A percentile compares a stretch with the other conserved stretches of the same genome.
These are phyloP conservation scores for Bambusicola thoracicus DNA, from an alignment of 2,113 vertebrate genomes.

Conservation along the genomic window DNA sequence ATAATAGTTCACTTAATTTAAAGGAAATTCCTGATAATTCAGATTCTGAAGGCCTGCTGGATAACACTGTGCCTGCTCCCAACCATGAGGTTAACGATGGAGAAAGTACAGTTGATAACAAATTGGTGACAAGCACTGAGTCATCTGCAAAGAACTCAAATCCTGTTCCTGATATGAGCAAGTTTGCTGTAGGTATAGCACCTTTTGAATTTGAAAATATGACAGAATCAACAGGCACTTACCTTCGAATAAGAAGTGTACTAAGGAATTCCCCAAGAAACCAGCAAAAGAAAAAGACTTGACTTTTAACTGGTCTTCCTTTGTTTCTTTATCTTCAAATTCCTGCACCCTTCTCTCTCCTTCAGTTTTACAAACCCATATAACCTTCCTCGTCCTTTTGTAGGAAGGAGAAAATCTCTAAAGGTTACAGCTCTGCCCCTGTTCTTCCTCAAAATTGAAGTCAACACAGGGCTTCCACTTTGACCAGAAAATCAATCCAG, in stretches of 20 bases:
- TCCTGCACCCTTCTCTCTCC: background rate
- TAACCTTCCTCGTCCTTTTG: background rate
- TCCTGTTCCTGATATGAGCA: slow-evolving; percentile 90
- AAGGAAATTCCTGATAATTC: background rate
- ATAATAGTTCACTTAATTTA: background rate
- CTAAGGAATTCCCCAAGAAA: slow-evolving; percentile 93
- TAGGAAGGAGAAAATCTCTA: background rate
- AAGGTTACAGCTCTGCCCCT: background rate
- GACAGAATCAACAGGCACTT: slow-evolving; percentile 92
- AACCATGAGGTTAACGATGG: background rate
- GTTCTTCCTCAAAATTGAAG: background rate
- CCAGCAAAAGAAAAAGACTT: slow-evolving; percentile 84
- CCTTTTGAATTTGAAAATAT: slow-evolving; percentile 96
- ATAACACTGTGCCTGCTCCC: background rate
- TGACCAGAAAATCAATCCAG: background rate
- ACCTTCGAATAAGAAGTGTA: slow-evolving; percentile 89
- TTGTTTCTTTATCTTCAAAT: background rate
- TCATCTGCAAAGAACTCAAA: slow-evolving; percentile 46
- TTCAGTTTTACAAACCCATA: background rate
- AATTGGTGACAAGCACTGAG: background rate
- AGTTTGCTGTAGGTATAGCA: slow-evolving; percentile 91
- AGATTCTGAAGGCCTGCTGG: background rate
- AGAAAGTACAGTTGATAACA: background rate
- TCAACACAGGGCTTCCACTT: background rate
- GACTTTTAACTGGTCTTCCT: background rate